Base-by-base conservation (phyloP, 1,140 invertebrate species). In the Thaumatotibia leucotreta region DNA sequence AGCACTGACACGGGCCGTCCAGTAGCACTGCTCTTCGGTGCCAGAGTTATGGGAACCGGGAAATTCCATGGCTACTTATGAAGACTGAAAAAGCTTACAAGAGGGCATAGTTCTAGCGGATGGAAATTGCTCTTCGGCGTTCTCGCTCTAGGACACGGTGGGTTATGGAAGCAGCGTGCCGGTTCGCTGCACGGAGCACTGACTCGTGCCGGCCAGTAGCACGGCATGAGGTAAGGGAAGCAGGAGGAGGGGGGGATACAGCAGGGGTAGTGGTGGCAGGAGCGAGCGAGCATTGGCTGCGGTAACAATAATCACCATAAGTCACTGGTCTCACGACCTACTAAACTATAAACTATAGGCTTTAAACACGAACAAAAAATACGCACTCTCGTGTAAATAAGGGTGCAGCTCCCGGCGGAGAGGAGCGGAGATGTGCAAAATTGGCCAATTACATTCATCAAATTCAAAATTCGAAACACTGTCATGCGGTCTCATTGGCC, bases 221-320 rank as follows among this genome's bases (percentile, higher is more conserved):
- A 89, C 2, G 85, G 87, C 84, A 87, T 86, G 17, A 89, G 67
- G 65, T 84, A 87, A 0, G 87, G 87, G 45, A 86, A 89, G 64
- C 82, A 83, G 0, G 80, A 75, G 0, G 83, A 82, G 0, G 87
- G 85, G 0, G 85, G 85, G 0, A 81, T 29, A 64, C 87, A 89
- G 5, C 65, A 77, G 0, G 87, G 87, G 4, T 69, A 23, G 64
- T 89, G 87, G 61, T 79, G 74, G 69, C 87, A 89, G 10, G 79
- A 71, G 6, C 85, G 74, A 5, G 83, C 80, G 63, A 78, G 75
- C 63, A 82, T 24, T 9, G 87, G 87, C 87, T 87, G 68, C 11
- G 31, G 14, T 31, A 23, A 10, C 63, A 64, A 68, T 27, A 32
- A 14, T 58, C 27, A 52, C 6, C 0, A 1, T 17, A 5, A 45